These are phyloP conservation scores for Drosophila lacertosa DNA, from an alignment of 1,140 invertebrate genomes.

Conservation along the genomic window DNA sequence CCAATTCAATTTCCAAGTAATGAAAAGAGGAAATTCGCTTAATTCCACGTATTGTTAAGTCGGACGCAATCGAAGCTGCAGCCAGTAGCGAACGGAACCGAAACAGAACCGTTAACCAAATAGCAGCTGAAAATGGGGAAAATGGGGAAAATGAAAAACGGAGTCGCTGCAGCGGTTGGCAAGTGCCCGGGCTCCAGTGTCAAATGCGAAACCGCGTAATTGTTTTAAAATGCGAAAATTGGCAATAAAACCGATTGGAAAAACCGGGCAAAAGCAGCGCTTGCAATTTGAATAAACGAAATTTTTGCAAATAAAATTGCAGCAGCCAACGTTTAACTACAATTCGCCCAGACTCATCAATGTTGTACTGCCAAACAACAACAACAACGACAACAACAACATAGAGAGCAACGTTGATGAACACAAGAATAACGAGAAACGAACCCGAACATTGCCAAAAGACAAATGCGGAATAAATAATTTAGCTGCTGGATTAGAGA, in stretches of 20 bases:
- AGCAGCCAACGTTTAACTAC: not conserved
- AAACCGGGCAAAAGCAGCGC: conserved; percentile 17
- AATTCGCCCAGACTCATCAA: conserved; percentile 10
- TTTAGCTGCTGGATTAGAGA: conserved; percentile 74
- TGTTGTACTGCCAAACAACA: conserved; percentile 4
- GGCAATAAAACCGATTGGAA: conserved; percentile 7
- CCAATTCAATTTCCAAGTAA: conserved; percentile 73
- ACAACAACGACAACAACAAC: conserved; percentile 3
- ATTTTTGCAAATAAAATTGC: conserved; percentile 9
- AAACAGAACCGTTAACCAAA: conserved; percentile 4
- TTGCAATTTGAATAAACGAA: conserved; percentile 32
- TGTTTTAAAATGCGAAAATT: conserved; percentile 73
- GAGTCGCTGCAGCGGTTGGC: conserved; percentile 4
- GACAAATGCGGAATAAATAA: conserved; percentile 79
- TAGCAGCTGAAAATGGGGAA: conserved; percentile 19
- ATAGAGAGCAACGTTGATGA: conserved; percentile 4
- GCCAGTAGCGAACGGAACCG: conserved; percentile 12
- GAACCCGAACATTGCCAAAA: conserved; percentile 54
- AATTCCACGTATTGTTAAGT: conserved; percentile 75
- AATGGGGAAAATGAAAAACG: too few species aligned
- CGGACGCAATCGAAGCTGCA: conserved; percentile 59
- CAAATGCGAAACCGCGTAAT: conserved; percentile 77
- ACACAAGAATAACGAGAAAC: conserved; percentile 17
- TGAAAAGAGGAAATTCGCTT: conserved; percentile 76
- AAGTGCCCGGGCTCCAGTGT: conserved; percentile 41